Percentiles rank a stretch among this genome's conserved stretches.
These are phyloP conservation scores for Cynocephalus volans DNA, from an alignment of 2,113 vertebrate species.

Conservation along the genomic window DNA sequence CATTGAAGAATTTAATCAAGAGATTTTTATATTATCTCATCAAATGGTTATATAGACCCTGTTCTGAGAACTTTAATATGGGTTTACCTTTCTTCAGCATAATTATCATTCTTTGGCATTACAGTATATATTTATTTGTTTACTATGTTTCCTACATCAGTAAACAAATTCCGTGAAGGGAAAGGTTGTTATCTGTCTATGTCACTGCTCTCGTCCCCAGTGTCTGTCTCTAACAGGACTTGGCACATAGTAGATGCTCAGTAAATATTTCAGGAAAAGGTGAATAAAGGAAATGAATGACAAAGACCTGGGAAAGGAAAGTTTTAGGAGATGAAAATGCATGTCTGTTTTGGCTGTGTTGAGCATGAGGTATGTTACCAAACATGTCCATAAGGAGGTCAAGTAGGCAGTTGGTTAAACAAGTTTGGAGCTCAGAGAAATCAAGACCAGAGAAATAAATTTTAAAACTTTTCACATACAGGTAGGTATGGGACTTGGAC, in stretches of 20 bases:
- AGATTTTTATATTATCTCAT: neutral
- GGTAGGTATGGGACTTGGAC: neutral
- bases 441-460: neutral
- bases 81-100: neutral
- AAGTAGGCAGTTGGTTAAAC: too few relatives aligned
- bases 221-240: rapidly evolving
- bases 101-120: too few relatives aligned
- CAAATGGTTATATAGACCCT: neutral
- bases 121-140: rapidly evolving
- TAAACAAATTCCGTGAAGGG: neutral
- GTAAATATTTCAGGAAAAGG: neutral
- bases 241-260: neutral
- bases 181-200: neutral
- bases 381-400: neutral
- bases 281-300: neutral
- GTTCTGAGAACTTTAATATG: neutral
- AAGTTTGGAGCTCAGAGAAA: neutral
- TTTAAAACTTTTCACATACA: neutral
- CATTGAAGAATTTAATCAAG: neutral
- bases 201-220: neutral
- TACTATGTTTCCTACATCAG: neutral
- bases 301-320: neutral
- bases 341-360: neutral
- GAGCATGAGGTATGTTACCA: neutral
- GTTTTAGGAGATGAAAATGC: neutral